Conservation (phyloP, 2,888 invertebrate species). For the Eupithecia exiguata region DNA sequence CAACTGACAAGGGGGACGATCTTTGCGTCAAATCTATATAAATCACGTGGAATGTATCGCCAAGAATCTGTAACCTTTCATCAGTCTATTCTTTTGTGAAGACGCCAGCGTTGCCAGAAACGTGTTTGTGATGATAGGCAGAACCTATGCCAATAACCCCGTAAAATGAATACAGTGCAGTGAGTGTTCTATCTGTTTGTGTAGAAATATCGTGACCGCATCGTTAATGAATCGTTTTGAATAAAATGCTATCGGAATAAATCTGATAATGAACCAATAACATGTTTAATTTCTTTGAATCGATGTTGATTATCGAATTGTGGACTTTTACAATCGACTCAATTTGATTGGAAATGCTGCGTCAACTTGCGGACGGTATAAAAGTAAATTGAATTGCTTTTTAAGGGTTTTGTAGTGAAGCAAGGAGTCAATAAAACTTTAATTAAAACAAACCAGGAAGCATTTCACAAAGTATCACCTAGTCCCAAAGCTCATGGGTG, state of each 20-base stretch:
- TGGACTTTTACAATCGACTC: constrained; percentile 33
- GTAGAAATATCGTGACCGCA: constrained; percentile 7
- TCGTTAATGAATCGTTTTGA: constrained; percentile 36
- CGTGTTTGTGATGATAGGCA: too few species aligned
- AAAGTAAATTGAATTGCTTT: constrained; percentile 23
- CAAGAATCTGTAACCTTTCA: too few species aligned
- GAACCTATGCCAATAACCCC: too few species aligned
- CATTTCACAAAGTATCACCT: too few species aligned
- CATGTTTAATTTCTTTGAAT: constrained; percentile 41
- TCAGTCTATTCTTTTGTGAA: too few species aligned
- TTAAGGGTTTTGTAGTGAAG: not conserved
- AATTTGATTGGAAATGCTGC: constrained; percentile 36
- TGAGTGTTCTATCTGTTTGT: constrained; percentile 2
- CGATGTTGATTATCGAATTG: constrained; percentile 42
- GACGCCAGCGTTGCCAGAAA: too few species aligned
- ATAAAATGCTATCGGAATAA: constrained; percentile 35
- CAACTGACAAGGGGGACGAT: too few species aligned
- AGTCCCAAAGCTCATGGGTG: too few species aligned
- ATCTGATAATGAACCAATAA: constrained; percentile 45
- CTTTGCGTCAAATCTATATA: too few species aligned
- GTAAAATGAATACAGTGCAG: not conserved
- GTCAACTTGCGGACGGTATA: constrained; percentile 17
- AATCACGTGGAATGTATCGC: too few species aligned
- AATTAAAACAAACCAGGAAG: not conserved
- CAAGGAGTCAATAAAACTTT: not conserved